A percentile compares a stretch with the other conserved stretches of the same genome.
These are phyloP conservation scores for Otolemur garnettii DNA, from an alignment of 2,113 vertebrate genomes.

Conservation along the genomic window DNA sequence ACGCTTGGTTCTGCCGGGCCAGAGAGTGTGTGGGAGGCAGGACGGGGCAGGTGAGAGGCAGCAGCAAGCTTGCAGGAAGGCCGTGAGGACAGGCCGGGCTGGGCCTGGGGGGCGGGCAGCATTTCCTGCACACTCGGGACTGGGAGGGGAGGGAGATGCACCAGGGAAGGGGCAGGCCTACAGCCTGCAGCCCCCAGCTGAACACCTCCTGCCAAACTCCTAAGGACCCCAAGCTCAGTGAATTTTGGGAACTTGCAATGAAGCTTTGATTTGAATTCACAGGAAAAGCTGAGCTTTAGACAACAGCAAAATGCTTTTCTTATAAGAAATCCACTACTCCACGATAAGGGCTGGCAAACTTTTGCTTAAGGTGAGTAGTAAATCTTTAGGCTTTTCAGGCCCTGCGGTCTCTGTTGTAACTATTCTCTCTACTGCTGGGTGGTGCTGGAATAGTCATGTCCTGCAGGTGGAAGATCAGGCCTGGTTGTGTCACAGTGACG, in stretches of 20 bases:
- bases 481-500: background rate
- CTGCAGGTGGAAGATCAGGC: too few relatives aligned
- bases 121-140: background rate
- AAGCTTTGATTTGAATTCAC: background rate
- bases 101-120: too few relatives aligned
- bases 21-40: background rate
- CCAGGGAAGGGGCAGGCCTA: background rate
- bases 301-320: background rate
- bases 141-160: background rate
- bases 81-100: too few relatives aligned
- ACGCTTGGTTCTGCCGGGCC: background rate
- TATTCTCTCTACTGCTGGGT: background rate
- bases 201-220: too few relatives aligned
- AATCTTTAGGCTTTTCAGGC: background rate
- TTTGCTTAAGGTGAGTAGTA: background rate
- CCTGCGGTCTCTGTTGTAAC: background rate
- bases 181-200: too few relatives aligned
- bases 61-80: too few relatives aligned
- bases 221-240: background rate
- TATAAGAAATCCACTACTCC: background rate
- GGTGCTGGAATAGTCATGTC: background rate
- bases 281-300: background rate
- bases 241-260: background rate
- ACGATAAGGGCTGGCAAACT: background rate
- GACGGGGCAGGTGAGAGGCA: accelerated